These are phyloP conservation scores for Thymallus thymallus DNA, from an alignment of 2,113 vertebrate species.

Conservation along the genomic window DNA sequence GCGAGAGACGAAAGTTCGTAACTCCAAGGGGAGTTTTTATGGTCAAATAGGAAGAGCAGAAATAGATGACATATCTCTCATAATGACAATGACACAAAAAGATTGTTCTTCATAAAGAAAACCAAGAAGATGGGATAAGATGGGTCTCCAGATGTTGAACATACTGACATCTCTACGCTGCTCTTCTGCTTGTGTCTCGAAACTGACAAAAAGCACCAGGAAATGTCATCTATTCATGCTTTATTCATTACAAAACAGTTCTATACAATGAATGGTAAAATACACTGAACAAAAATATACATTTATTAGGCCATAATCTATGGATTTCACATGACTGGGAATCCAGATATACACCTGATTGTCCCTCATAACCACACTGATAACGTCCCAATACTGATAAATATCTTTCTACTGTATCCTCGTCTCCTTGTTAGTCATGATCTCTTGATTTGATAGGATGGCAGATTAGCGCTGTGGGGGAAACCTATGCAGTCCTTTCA, in stretches of 20 bases:
- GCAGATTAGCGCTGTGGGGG: too few relatives aligned
- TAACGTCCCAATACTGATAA: too few relatives aligned
- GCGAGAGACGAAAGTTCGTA: slow-evolving; percentile 27
- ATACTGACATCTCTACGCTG: background rate
- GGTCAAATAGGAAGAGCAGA: slow-evolving; percentile 53
- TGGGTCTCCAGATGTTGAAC: slow-evolving; percentile 4
- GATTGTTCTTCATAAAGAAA: slow-evolving; percentile 10
- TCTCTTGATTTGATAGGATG: too few relatives aligned
- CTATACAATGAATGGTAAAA: background rate
- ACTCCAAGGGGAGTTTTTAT: slow-evolving; percentile 14
- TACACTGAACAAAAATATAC: too few relatives aligned
- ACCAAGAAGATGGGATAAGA: slow-evolving; percentile 3
- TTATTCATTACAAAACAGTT: background rate
- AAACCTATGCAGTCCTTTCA: too few relatives aligned
- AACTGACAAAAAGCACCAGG: background rate
- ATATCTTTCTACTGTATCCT: too few relatives aligned
- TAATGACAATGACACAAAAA: slow-evolving; percentile 55
- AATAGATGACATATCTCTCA: slow-evolving; percentile 61
- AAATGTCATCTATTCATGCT: background rate
- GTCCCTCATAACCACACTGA: too few relatives aligned
- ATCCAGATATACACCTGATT: too few relatives aligned
- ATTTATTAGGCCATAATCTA: too few relatives aligned
- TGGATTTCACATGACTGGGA: too few relatives aligned
- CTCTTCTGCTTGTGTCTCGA: background rate
- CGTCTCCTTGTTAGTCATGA: too few relatives aligned